These are phyloP conservation scores for Rafetus swinhoei DNA, from an alignment of 2,113 vertebrate species.

Conservation along the genomic window DNA sequence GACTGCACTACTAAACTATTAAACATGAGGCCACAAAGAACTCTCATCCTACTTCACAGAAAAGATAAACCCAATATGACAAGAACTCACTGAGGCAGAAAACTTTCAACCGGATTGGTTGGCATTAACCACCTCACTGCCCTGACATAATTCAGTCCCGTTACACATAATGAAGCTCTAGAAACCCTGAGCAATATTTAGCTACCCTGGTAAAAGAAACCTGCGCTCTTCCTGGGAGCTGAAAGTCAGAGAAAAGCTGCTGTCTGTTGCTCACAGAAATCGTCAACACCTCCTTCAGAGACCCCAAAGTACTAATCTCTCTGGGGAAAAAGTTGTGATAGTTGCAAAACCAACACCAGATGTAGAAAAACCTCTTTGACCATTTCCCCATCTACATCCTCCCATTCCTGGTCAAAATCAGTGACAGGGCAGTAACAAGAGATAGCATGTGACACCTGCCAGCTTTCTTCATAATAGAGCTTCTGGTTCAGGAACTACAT, in stretches of 20 bases:
- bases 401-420: background rate
- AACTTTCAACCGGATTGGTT: constrained; percentile 33
- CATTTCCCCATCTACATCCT: background rate
- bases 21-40: background rate
- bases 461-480: background rate
- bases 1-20: background rate
- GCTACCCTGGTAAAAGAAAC: constrained; percentile 34
- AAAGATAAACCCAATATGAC: constrained; percentile 31
- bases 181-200: constrained; percentile 42
- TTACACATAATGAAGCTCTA: constrained; percentile 42
- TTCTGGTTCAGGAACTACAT: background rate
- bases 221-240: background rate
- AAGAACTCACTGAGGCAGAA: constrained; percentile 36
- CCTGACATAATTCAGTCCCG: constrained; percentile 33
- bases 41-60: constrained; percentile 1
- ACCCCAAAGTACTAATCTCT: background rate
- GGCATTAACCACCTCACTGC: constrained; percentile 53
- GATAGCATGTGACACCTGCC: background rate
- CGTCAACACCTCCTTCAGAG: constrained; percentile 32
- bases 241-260: constrained; percentile 32
- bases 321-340: background rate
- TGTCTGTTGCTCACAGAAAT: background rate
- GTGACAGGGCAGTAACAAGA: background rate
- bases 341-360: background rate
- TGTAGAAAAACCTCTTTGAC: background rate